Evolutionary conservation across 1,140 invertebrate genomes (phyloP).

Genomic region (Listronotus oregonensis): DNA sequence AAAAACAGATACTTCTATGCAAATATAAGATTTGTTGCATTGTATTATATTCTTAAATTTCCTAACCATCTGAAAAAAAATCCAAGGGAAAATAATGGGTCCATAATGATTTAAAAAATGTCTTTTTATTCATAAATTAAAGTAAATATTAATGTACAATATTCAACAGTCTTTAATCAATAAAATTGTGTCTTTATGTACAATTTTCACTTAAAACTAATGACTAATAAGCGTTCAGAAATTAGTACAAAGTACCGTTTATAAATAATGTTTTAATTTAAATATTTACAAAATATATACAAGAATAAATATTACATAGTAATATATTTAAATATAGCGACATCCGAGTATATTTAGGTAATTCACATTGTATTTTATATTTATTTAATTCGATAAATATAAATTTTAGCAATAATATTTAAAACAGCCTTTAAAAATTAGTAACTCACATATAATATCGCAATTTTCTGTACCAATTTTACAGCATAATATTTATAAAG

Average conservation of each 20-base stretch:
- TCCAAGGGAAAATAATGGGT: no score
- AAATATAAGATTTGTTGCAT: no score
- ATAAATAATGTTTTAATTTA: slow-evolving; percentile 23
- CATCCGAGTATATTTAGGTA: slow-evolving; percentile 27
- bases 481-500: slow-evolving; percentile 7
- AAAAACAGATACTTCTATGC: no score
- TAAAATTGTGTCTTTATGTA: slow-evolving; percentile 42
- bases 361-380: slow-evolving; percentile 16
- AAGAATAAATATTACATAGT: slow-evolving; percentile 43
- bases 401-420: slow-evolving; percentile 22
- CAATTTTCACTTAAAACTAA: slow-evolving; percentile 49
- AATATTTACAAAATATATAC: slow-evolving; percentile 47
- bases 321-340: slow-evolving; percentile 29
- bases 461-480: slow-evolving; percentile 1
- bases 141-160: slow-evolving; percentile 41
- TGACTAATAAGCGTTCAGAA: slow-evolving; percentile 55
- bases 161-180: slow-evolving; percentile 48
- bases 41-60: no score
- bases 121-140: slow-evolving; percentile 45
- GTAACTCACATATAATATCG: slow-evolving; percentile 23
- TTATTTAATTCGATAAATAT: slow-evolving; percentile 13
- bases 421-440: slow-evolving; percentile 39
- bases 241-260: slow-evolving; percentile 16
- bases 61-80: no score
- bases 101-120: slow-evolving; percentile 36